phyloP scores from a whole-genome alignment of 2,888 invertebrate species.

The Venusia cambrica region DNA sequence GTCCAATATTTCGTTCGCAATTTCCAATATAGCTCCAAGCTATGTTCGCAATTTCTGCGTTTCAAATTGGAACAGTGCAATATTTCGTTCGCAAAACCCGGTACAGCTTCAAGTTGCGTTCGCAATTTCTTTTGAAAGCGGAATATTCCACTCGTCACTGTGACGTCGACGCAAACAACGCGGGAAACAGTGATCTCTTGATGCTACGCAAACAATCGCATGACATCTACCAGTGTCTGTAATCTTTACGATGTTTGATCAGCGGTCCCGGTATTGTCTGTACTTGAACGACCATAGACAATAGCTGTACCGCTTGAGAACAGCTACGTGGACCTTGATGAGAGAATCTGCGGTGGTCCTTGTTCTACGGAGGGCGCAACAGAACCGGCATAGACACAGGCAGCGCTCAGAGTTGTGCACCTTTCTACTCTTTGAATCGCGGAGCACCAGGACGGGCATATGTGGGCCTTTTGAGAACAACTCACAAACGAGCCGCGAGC shows the following conservation, averaged over 20 bases:
- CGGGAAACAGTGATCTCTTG: no score
- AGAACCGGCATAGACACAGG: constrained; percentile 60
- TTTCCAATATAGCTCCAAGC: no score
- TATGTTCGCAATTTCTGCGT: no score
- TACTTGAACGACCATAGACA: constrained; percentile 73
- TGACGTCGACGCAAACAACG: no score
- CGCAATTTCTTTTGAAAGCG: no score
- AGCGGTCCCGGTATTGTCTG: constrained; percentile 52
- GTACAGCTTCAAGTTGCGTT: no score
- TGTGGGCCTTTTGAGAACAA: constrained; percentile 60
- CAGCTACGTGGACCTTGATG: constrained; percentile 62
- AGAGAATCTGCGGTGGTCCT: constrained; percentile 61
- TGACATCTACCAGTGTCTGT: constrained; percentile 44
- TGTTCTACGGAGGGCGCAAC: constrained; percentile 58
- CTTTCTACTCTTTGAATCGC: constrained; percentile 58
- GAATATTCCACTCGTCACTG: no score
- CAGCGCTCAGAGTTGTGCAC: constrained; percentile 59
- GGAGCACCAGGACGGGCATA: constrained; percentile 64
- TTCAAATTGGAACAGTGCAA: no score
- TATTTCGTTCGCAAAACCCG: no score
- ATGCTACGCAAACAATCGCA: constrained; percentile 47
- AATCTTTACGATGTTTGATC: constrained; percentile 37
- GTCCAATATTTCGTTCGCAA: no score
- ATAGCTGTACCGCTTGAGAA: constrained; percentile 69
- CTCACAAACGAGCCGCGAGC: constrained; percentile 17